A percentile compares a stretch with the other conserved stretches of the same genome.
Evolutionary conservation across 1,140 invertebrate species (phyloP).

Genomic region (Trichomalopsis sarcophagae): DNA sequence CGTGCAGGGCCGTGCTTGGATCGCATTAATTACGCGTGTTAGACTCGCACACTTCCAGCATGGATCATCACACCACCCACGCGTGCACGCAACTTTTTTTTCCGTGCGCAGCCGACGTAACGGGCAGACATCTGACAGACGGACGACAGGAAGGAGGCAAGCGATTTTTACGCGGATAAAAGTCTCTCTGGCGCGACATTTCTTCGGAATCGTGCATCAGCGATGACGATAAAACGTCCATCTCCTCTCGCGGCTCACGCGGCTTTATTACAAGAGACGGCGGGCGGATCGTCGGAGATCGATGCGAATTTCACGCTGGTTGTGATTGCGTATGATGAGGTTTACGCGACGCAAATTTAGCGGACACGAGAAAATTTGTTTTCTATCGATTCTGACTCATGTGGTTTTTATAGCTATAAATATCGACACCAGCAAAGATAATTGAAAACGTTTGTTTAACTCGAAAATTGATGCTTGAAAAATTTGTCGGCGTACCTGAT

Average conservation of each 20-base stretch:
- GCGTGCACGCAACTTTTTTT: background rate
- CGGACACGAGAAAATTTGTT: background rate
- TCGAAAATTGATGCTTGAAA: no score
- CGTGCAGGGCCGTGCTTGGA: slow-evolving; percentile 47
- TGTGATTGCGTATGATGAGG: slow-evolving; percentile 2
- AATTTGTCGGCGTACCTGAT: no score
- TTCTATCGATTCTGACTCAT: no score
- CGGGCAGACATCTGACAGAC: background rate
- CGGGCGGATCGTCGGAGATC: no score
- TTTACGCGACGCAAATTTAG: slow-evolving; percentile 7
- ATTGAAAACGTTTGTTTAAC: no score
- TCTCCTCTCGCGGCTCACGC: background rate
- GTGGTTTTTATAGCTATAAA: no score
- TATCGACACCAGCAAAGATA: no score
- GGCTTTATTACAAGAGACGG: no score
- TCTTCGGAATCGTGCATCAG: background rate
- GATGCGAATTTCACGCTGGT: background rate
- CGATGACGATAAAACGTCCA: background rate
- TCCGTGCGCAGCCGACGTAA: background rate
- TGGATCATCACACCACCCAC: slow-evolving; percentile 43
- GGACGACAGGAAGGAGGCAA: background rate
- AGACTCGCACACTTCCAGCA: slow-evolving; percentile 38
- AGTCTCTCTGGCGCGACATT: background rate
- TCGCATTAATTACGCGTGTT: slow-evolving; percentile 67
- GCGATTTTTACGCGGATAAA: background rate